Percentiles rank a stretch among this genome's conserved stretches.
phyloP scores from a whole-genome alignment of 2,797 vertebrate genomes.

The Takifugu rubripes region DNA sequence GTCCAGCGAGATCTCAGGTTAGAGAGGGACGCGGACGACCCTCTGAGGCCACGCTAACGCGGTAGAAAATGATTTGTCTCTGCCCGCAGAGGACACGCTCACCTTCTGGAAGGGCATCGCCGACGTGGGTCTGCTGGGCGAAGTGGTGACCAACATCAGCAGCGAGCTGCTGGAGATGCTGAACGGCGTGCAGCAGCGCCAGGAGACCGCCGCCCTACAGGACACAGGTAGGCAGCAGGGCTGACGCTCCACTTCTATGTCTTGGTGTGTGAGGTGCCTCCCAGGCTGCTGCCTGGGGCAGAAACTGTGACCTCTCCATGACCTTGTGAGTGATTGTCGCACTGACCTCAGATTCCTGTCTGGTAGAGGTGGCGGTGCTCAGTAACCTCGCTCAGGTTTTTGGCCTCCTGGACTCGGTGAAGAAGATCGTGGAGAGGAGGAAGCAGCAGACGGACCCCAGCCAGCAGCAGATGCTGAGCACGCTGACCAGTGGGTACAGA shows the following conservation, averaged over 20 bases:
- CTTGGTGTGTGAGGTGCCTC: background rate
- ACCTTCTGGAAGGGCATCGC: conserved; percentile 98
- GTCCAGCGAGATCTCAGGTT: conserved; percentile 83
- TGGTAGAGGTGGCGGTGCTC: conserved; percentile 91
- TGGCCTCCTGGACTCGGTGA: conserved; percentile 90
- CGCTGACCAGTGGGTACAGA: conserved; percentile 79
- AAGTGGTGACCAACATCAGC: conserved; percentile 95
- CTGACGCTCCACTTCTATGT: background rate
- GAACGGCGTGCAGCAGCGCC: conserved; percentile 85
- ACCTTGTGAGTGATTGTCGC: conserved; percentile 57
- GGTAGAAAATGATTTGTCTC: background rate
- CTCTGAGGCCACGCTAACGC: background rate
- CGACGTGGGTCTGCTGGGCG: conserved; percentile 95
- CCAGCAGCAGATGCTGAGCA: conserved; percentile 86
- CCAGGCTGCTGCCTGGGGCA: background rate
- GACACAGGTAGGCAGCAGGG: conserved; percentile 80
- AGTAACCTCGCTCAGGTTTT: conserved; percentile 95
- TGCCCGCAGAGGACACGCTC: conserved; percentile 86
- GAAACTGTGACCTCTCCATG: conserved; percentile 27
- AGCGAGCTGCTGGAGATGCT: conserved; percentile 92
- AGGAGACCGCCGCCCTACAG: conserved; percentile 81
- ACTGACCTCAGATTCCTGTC: conserved; percentile 71
- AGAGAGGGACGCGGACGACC: background rate
- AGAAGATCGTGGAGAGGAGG: conserved; percentile 87
- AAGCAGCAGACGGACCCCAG: conserved; percentile 86